phyloP scores from a whole-genome alignment of 2,888 invertebrate species.

The Tachina grossa region DNA sequence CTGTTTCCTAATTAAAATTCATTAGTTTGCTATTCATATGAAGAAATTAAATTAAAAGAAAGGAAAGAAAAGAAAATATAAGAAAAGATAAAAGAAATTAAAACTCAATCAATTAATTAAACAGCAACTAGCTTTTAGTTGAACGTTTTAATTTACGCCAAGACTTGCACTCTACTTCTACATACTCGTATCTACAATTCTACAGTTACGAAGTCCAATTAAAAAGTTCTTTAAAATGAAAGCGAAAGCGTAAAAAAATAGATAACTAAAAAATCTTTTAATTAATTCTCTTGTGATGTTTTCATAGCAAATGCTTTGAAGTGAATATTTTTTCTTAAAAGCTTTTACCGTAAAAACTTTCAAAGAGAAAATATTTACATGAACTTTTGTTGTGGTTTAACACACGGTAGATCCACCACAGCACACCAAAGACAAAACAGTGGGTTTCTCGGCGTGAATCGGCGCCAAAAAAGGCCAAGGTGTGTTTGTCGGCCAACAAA shows the following conservation, averaged over 20 bases:
- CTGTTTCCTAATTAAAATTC: slow-evolving; percentile 67
- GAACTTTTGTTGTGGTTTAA: too few relatives aligned
- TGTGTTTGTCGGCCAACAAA: too few relatives aligned
- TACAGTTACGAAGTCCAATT: not conserved
- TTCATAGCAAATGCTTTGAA: too few relatives aligned
- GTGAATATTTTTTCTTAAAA: too few relatives aligned
- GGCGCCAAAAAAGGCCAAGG: too few relatives aligned
- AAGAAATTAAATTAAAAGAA: slow-evolving; percentile 33
- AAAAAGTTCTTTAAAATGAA: slow-evolving; percentile 8
- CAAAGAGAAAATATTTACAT: too few relatives aligned
- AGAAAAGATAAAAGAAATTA: not conserved
- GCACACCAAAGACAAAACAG: too few relatives aligned
- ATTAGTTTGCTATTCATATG: slow-evolving; percentile 49
- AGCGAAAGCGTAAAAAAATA: not conserved
- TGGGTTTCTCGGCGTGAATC: too few relatives aligned
- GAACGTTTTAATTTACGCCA: slow-evolving; percentile 20
- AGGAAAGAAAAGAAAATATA: not conserved
- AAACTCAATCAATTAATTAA: slow-evolving; percentile 67
- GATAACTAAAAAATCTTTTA: too few relatives aligned
- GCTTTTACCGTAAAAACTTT: too few relatives aligned
- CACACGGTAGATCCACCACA: too few relatives aligned
- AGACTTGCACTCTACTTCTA: not conserved
- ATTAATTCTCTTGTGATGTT: too few relatives aligned
- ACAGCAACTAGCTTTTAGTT: slow-evolving; percentile 44
- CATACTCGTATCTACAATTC: not conserved